Evolutionary conservation across 2,888 invertebrate species (phyloP).

Genomic region (Drosophila siamana): DNA sequence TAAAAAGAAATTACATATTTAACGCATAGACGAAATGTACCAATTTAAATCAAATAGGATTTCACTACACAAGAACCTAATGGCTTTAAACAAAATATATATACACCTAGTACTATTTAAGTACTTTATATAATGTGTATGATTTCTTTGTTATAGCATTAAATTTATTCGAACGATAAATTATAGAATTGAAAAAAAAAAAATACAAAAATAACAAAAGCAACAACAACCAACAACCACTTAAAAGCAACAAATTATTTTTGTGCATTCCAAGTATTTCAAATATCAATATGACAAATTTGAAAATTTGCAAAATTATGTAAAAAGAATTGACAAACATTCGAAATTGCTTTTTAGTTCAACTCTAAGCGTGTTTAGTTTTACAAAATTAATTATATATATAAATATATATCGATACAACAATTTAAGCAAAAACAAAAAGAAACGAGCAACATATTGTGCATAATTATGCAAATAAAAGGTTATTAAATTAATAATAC

Average conservation of each 20-base stretch:
- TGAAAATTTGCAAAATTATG: conserved; percentile 28
- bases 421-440: conserved; percentile 28
- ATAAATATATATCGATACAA: conserved; percentile 44
- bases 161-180: conserved; percentile 44
- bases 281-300: conserved; percentile 51
- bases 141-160: conserved; percentile 60
- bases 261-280: conserved; percentile 79
- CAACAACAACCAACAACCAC: conserved; percentile 31
- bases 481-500: conserved; percentile 62
- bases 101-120: conserved; percentile 34
- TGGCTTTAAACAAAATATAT: conserved; percentile 70
- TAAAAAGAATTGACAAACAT: conserved; percentile 40
- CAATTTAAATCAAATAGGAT: conserved; percentile 75
- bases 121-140: conserved; percentile 36
- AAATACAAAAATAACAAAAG: conserved; percentile 33
- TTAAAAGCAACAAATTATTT: conserved; percentile 56
- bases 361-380: conserved; percentile 62
- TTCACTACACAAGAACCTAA: conserved; percentile 67
- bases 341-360: conserved; percentile 58
- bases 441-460: conserved; percentile 58
- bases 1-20: conserved; percentile 21
- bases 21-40: conserved; percentile 59
- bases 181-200: conserved; percentile 20
- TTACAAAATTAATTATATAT: conserved; percentile 47
- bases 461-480: conserved; percentile 74